Conservation (phyloP, 2,888 invertebrate genomes). For the Perizoma flavofasciatum region DNA sequence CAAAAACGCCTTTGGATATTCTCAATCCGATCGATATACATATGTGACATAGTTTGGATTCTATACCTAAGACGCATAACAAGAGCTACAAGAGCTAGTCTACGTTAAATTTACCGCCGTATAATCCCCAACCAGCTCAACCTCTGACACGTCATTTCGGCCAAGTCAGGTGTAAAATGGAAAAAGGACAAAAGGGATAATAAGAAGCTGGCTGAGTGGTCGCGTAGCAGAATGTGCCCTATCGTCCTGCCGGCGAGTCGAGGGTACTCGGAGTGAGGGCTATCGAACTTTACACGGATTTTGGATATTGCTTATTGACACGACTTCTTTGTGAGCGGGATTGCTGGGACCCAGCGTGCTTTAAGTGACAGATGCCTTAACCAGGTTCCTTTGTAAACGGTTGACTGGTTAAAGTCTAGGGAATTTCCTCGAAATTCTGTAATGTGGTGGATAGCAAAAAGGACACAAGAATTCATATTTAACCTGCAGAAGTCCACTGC, state of each 20-base stretch:
- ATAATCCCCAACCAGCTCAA: conserved; percentile 16
- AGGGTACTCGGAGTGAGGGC: conserved; percentile 45
- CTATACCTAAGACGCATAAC: no score
- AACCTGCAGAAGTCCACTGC: no score
- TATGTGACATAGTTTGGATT: no score
- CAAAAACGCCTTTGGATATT: no score
- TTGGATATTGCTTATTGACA: conserved; percentile 43
- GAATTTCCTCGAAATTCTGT: no score
- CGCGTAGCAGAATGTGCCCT: conserved; percentile 65
- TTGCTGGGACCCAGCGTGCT: conserved; percentile 11
- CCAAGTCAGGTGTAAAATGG: conserved; percentile 63
- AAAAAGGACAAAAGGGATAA: conserved; percentile 67
- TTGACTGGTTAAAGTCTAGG: background rate
- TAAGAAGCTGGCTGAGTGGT: conserved; percentile 56
- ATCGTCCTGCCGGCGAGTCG: conserved; percentile 52
- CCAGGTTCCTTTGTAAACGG: conserved; percentile 16
- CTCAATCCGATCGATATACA: no score
- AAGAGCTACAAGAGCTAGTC: background rate
- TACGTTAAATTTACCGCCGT: conserved; percentile 7
- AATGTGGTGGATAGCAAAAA: no score
- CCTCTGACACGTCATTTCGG: conserved; percentile 35
- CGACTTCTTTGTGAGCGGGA: conserved; percentile 33
- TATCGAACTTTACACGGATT: conserved; percentile 35
- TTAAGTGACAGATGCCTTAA: conserved; percentile 24
- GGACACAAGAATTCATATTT: no score